Base-by-base conservation (phyloP, 2,113 vertebrate species). In the Nibea coibor region DNA sequence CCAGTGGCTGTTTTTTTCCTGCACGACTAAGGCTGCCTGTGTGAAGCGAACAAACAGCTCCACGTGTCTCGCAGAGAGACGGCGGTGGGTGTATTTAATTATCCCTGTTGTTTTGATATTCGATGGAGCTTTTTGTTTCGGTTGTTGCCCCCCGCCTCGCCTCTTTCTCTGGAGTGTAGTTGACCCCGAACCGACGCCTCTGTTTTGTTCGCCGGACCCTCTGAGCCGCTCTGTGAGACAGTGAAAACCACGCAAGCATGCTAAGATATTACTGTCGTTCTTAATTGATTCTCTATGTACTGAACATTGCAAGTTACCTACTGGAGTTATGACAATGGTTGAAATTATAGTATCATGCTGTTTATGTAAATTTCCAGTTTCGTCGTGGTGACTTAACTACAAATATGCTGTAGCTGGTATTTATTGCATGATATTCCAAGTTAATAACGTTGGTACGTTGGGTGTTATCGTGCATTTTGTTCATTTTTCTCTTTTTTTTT, bases 371-470 rank as follows among this genome's bases (percentile, higher is more conserved):
- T 83, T 88, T 91, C 53, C 85, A 68, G 87, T 91, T 89, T 89
- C 75, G 67, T 92, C 70, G 89, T 94, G 90, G 85, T 94, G 89
- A 89, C 87, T 87, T 91, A 77, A 79, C 80, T 82, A 76, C 72
- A 91, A 20, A 53, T 82, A 67, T n/a, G 71, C 82, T 84, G 75
- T 91, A 81, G 82, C 83, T 89, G 92, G 84, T 89, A 87, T 90
- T 93, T 93, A 89, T 89, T 93, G 95, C 94, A 95, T 95, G 95
- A 94, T 82, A 83, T 88, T 92, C 78, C 75, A 70, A 71, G 75
- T 90, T 82, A 86, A 82, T 71, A 88, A 89, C 74, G 24, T 59
- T 75, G 83, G 45, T 90, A 53, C 67, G 75, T 89, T 89, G 82
- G 81, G 76, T 94, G 90, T 92, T 93, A 74, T 83, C 11, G 78